Evolutionary conservation across 2,888 invertebrate species (phyloP), one percentile per base, ranked within the genome.

Genomic region (Abrostola triplasia): DNA sequence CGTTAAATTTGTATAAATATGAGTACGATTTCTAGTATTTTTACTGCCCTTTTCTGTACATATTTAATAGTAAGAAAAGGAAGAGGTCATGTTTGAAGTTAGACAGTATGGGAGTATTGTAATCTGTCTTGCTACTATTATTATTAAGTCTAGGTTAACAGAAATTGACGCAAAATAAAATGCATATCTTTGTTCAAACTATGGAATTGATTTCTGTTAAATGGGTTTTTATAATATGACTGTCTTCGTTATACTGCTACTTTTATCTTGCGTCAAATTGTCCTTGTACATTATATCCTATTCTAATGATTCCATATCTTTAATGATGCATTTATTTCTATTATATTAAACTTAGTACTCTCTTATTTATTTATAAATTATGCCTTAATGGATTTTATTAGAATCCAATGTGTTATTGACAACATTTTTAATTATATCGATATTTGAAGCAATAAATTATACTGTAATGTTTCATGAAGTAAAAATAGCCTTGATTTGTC

Each of bases 31-130:
- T 68, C 66, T 68, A 78, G 79, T 74, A 77, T 76, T 78, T 66
- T 72, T 61, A 58, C 70, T 73, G 76, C 74, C 76, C 67, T 69
- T 64, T 76, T 71, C 59, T 77, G 79, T 80, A 79, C 67, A 78
- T 80, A 79, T 60, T 64, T 47, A 9, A 10, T 60, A 69, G 56
- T 56, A 65, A 59, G 60, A 64, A 68, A 55, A 64, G 67, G 77
- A n/a, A 59, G 24, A 6, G 10, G 52, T 67, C 56, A 54, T 40
- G 13, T 61, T 60, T 48, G 9, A 50, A 36, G 48, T 60, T 70
- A 65, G 70, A 67, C 66, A 70, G 77, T 72, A 70, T 70, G 59
- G 59, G 57, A 51, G 5, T 53, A 57, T 60, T 24, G 24, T 24
- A 24, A 24, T 24, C 24, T 24, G 24, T 24, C 24, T 24, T 24